phyloP scores from a whole-genome alignment of 1,140 invertebrate genomes.

The Ips nitidus region DNA sequence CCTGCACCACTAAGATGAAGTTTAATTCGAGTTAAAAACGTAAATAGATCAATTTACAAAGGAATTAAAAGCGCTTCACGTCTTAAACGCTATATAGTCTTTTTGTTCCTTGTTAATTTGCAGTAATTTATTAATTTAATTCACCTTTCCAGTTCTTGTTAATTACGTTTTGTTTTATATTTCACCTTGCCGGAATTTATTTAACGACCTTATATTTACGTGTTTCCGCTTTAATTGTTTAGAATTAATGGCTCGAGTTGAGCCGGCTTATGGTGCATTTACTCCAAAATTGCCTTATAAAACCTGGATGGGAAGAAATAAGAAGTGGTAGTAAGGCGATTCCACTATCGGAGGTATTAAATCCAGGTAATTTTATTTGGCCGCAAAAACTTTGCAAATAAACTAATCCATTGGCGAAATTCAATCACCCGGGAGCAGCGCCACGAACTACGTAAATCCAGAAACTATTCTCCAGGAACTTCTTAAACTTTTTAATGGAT shows the following conservation, averaged over 20 bases:
- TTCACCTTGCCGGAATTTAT: slow-evolving; percentile 17
- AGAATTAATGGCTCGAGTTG: not conserved
- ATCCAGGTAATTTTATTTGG: not conserved
- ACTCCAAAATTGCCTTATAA: not conserved
- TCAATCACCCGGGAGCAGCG: not conserved
- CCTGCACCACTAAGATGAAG: too few relatives aligned
- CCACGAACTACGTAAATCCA: slow-evolving; percentile 3
- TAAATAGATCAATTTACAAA: not conserved
- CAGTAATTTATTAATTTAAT: slow-evolving; percentile 32
- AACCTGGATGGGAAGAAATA: not conserved
- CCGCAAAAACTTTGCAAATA: not conserved
- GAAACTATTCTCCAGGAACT: slow-evolving; percentile 1
- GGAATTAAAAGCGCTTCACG: too few relatives aligned
- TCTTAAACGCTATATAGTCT: slow-evolving; percentile 1
- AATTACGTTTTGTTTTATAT: slow-evolving; percentile 32
- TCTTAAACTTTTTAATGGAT: slow-evolving; percentile 14
- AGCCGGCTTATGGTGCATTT: not conserved
- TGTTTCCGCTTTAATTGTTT: slow-evolving; percentile 4
- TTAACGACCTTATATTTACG: slow-evolving; percentile 9
- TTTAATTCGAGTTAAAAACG: too few relatives aligned
- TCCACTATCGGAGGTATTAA: too few relatives aligned
- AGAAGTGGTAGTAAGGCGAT: too few relatives aligned
- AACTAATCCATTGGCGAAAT: slow-evolving; percentile 3
- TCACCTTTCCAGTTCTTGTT: slow-evolving; percentile 25
- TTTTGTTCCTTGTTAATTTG: slow-evolving; percentile 18